A percentile compares a stretch with the other conserved stretches of the same genome.
These are phyloP conservation scores for Arion vulgaris DNA, from an alignment of 1,140 invertebrate species.

Conservation along the genomic window DNA sequence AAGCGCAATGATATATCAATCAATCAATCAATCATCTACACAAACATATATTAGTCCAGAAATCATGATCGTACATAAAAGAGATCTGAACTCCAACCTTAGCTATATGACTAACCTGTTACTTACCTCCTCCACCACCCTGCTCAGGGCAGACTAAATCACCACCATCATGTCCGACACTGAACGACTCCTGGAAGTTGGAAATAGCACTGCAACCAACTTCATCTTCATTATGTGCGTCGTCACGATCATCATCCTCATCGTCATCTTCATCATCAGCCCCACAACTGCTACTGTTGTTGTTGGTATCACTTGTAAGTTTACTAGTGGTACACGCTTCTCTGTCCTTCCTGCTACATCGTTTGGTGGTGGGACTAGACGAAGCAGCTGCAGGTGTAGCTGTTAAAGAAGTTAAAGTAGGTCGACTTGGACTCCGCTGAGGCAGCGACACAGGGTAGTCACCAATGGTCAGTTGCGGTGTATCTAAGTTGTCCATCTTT, in stretches of 20 bases:
- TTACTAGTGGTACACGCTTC: neutral
- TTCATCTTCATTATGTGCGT: constrained; percentile 14
- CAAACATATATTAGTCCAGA: too few relatives aligned
- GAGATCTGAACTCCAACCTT: too few relatives aligned
- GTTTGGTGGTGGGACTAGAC: neutral
- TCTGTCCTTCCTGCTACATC: neutral
- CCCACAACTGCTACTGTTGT: constrained; percentile 29
- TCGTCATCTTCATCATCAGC: constrained; percentile 3
- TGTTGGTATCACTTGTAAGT: constrained; percentile 23
- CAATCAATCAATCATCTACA: too few relatives aligned
- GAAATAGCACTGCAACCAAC: constrained; percentile 30
- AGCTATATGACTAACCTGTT: too few relatives aligned
- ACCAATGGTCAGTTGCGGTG: constrained; percentile 59
- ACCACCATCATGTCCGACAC: constrained; percentile 39
- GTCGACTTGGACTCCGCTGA: neutral
- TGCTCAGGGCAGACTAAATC: constrained; percentile 7
- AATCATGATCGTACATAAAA: too few relatives aligned
- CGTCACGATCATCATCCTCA: constrained; percentile 26
- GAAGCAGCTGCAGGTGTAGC: neutral
- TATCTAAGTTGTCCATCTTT: constrained; percentile 76
- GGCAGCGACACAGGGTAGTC: neutral
- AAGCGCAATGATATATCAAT: too few relatives aligned
- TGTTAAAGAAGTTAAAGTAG: neutral
- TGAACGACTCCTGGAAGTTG: constrained; percentile 39
- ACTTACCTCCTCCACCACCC: constrained; percentile 39